Evolutionary conservation across 2,888 invertebrate genomes (phyloP).

Genomic region (Lochmaea crataegi): DNA sequence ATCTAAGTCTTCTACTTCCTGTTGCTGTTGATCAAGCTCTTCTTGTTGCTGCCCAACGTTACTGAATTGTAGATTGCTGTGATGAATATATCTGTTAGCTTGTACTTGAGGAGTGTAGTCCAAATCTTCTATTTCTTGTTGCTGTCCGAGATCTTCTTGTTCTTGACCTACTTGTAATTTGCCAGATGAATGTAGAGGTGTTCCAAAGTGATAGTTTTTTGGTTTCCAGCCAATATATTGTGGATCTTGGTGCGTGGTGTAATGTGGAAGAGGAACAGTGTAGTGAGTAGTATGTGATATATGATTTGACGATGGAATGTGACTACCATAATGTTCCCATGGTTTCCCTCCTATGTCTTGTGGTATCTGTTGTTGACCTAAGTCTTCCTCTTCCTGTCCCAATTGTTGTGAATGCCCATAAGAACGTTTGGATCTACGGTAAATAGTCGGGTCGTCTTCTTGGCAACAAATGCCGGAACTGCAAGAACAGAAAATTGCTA

Average conservation of each 20-base stretch:
- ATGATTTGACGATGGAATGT: neutral
- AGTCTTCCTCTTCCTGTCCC: constrained; percentile 20
- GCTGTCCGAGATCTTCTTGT: constrained; percentile 29
- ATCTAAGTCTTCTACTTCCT: constrained; percentile 1
- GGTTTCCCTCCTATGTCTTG: constrained; percentile 6
- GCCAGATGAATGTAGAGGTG: neutral
- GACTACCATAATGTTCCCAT: neutral
- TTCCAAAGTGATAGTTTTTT: neutral
- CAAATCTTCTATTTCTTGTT: constrained; percentile 30
- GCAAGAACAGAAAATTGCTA: neutral
- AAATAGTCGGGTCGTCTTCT: neutral
- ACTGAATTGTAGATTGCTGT: neutral
- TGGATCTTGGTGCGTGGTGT: neutral
- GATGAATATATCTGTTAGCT: constrained; percentile 18
- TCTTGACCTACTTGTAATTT: neutral
- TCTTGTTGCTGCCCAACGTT: constrained; percentile 30
- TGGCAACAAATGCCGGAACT: constrained; percentile 6
- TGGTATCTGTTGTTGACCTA: constrained; percentile 34
- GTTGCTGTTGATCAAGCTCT: constrained; percentile 21
- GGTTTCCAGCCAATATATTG: constrained; percentile 3
- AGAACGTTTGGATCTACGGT: constrained; percentile 6
- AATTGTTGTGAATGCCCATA: constrained; percentile 18
- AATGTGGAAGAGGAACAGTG: neutral
- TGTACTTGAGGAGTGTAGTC: constrained; percentile 50
- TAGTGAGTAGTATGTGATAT: neutral